Percentiles rank a stretch among this genome's conserved stretches.
Evolutionary conservation across 2,113 vertebrate species (phyloP).

Genomic region (Cyprinodon tularosa): DNA sequence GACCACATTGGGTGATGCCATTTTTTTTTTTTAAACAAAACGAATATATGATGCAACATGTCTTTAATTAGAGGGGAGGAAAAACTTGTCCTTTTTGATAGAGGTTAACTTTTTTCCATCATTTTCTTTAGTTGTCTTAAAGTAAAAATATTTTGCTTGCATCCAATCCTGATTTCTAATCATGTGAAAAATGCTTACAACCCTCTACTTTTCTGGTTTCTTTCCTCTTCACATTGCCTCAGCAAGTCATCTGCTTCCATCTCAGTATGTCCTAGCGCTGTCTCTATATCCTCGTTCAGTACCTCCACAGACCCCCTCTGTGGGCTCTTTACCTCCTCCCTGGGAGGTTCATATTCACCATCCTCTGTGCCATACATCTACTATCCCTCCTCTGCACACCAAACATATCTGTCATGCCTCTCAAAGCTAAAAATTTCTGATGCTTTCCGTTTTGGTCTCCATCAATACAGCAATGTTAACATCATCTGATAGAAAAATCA

Average conservation of each 20-base stretch:
- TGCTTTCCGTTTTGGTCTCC: background rate
- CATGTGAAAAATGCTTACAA: background rate
- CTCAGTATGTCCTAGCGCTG: background rate
- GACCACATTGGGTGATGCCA: slow-evolving; percentile 21
- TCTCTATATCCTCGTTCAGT: too few relatives aligned
- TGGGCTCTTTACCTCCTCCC: background rate
- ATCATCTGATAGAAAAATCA: too few relatives aligned
- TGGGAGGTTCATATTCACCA: background rate
- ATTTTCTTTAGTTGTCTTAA: background rate
- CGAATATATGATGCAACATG: background rate
- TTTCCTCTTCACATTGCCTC: background rate
- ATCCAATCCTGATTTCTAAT: background rate
- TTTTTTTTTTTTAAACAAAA: slow-evolving; percentile 11
- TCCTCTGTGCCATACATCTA: background rate
- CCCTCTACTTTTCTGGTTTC: background rate
- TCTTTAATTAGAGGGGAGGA: background rate
- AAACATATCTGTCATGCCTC: background rate
- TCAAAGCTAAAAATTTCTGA: background rate
- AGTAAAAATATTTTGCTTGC: background rate
- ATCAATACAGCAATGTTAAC: background rate
- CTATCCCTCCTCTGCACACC: too few relatives aligned
- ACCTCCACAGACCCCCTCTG: background rate
- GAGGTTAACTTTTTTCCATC: background rate
- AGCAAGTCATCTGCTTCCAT: background rate
- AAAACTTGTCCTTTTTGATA: background rate